phyloP scores from a whole-genome alignment of 2,797 vertebrate genomes.

The Pantherophis alleghaniensis region DNA sequence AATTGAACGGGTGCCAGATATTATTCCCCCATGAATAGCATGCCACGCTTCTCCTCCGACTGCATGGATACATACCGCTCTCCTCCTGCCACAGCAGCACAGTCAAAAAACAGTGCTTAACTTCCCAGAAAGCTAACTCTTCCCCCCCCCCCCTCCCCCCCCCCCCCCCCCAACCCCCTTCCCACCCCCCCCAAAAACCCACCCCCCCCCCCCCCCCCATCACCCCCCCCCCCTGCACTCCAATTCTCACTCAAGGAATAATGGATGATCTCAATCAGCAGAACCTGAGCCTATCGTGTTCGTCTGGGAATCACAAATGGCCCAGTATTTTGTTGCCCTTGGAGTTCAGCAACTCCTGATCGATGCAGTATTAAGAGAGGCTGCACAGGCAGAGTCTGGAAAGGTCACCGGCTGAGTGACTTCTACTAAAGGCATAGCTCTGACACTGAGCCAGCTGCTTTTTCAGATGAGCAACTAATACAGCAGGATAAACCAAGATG shows the following conservation, averaged over 20 bases:
- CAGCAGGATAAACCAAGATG: neutral
- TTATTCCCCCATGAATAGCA: neutral
- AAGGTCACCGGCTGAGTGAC: neutral
- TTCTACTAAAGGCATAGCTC: neutral
- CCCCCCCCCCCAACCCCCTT: too few species aligned
- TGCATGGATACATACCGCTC: neutral
- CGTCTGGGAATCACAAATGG: conserved; percentile 19
- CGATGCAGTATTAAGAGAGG: neutral
- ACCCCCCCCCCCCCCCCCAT: neutral
- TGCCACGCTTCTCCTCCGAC: neutral
- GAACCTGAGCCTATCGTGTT: neutral
- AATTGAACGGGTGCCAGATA: neutral
- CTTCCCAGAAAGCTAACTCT: neutral
- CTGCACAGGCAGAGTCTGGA: neutral
- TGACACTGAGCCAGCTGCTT: neutral
- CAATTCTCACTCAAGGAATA: neutral
- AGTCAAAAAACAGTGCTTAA: neutral
- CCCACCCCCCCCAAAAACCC: too few species aligned
- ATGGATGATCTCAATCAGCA: conserved; percentile 14
- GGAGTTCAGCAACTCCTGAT: neutral
- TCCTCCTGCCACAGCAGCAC: neutral
- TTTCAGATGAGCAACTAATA: neutral
- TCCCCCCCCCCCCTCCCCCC: neutral
- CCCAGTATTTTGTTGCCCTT: neutral
- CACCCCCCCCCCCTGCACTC: neutral